Conservation (phyloP, 2,888 invertebrate species). For the Pseudococcus viburni region DNA sequence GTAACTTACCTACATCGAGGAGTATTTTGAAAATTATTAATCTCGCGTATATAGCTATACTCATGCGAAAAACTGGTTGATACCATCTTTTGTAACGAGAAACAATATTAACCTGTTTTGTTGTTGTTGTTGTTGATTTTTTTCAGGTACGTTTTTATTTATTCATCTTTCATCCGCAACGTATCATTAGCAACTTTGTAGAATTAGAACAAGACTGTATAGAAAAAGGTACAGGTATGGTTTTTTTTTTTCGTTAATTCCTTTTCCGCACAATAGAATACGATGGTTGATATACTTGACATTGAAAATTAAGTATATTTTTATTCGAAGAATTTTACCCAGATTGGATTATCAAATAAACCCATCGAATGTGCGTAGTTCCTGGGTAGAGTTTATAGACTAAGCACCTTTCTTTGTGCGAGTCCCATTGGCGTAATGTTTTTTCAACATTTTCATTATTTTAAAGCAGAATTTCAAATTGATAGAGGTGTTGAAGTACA, state of each 20-base stretch:
- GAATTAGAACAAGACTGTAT: neutral
- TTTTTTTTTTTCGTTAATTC: neutral
- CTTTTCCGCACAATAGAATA: neutral
- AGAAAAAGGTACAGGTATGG: neutral
- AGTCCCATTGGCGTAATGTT: neutral
- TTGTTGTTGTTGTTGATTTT: neutral
- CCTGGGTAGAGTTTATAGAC: neutral
- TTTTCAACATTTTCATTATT: neutral
- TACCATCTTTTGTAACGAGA: neutral
- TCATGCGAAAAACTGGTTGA: slow-evolving; percentile 9
- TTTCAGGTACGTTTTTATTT: neutral
- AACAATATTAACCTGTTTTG: slow-evolving; percentile 22
- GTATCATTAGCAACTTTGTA: slow-evolving; percentile 44
- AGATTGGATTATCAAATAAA: neutral
- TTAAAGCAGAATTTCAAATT: neutral
- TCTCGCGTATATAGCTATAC: neutral
- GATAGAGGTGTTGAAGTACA: neutral
- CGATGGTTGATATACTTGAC: neutral
- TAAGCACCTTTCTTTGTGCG: neutral
- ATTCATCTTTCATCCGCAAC: slow-evolving; percentile 7
- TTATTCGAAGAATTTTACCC: slow-evolving; percentile 13
- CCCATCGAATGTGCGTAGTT: neutral
- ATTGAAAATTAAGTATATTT: neutral
- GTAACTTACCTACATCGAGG: neutral
- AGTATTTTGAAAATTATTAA: neutral